phyloP scores from a whole-genome alignment of 2,113 vertebrate species.

The Acrocephalus arundinaceus region DNA sequence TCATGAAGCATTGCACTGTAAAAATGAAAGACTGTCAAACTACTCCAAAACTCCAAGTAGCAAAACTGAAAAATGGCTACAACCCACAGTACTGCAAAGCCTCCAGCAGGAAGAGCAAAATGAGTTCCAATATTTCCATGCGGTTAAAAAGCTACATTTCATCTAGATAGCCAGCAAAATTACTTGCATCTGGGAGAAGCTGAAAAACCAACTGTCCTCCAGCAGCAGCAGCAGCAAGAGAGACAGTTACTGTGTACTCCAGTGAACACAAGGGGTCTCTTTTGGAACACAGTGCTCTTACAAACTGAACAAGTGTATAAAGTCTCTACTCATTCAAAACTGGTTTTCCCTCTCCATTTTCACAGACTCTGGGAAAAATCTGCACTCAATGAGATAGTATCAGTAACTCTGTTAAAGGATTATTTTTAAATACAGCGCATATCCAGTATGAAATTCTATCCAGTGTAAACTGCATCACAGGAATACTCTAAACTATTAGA shows the following conservation, averaged over 20 bases:
- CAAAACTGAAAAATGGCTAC: background rate
- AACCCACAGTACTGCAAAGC: background rate
- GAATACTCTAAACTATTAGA: background rate
- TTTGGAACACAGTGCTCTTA: conserved; percentile 1
- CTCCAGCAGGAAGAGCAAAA: background rate
- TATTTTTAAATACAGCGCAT: conserved; percentile 16
- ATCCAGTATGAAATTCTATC: conserved; percentile 1
- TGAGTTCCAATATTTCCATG: background rate
- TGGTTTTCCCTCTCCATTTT: background rate
- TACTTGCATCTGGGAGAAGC: background rate
- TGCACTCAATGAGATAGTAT: background rate
- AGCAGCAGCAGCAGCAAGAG: background rate
- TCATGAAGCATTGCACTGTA: background rate
- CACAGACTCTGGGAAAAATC: conserved; percentile 30
- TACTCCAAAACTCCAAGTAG: background rate
- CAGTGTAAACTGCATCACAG: background rate
- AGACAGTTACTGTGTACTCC: background rate
- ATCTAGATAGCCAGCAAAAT: background rate
- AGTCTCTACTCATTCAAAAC: background rate
- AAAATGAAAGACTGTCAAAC: background rate
- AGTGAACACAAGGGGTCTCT: conserved; percentile 70
- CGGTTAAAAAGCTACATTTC: background rate
- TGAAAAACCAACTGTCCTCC: background rate
- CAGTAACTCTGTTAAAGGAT: background rate
- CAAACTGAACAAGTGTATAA: background rate